Evolutionary conservation across 2,797 vertebrate genomes (phyloP).

Genomic region (Crypturellus tataupa): DNA sequence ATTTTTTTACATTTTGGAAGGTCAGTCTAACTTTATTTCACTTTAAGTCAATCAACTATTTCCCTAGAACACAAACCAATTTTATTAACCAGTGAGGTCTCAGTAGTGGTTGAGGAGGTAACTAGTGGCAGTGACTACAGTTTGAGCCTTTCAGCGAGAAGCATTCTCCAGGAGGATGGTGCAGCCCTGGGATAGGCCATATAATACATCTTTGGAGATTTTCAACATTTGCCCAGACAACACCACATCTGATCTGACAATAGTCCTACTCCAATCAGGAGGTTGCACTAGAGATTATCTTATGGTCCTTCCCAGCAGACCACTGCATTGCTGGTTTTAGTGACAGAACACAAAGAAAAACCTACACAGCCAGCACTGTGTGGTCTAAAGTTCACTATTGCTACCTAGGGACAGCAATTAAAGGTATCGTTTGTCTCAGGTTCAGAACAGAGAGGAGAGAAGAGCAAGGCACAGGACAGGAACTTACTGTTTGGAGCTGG

Average conservation of each 20-base stretch:
- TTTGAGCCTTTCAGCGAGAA: not conserved
- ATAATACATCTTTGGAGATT: not conserved
- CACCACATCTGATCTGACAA: not conserved
- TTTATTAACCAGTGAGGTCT: not conserved
- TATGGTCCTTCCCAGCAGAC: not conserved
- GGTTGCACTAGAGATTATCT: not conserved
- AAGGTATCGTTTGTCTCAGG: not conserved
- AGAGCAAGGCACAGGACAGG: not conserved
- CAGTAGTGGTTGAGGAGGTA: not conserved
- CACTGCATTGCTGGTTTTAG: too few relatives aligned
- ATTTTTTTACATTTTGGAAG: not conserved
- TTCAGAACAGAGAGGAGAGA: not conserved
- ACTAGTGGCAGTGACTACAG: rapidly evolving
- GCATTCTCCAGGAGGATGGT: rapidly evolving
- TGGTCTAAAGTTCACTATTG: too few relatives aligned
- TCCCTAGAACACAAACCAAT: not conserved
- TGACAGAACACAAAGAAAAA: not conserved
- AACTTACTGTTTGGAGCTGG: not conserved
- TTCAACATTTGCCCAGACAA: not conserved
- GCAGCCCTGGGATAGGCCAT: not conserved
- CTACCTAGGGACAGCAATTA: too few relatives aligned
- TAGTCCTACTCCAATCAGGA: not conserved
- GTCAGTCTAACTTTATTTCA: not conserved
- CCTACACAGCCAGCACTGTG: too few relatives aligned
- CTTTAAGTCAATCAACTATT: not conserved